A percentile compares a stretch with the other conserved stretches of the same genome.
phyloP scores from a whole-genome alignment of 2,888 invertebrate species.

The Neoitamus cyanurus region DNA sequence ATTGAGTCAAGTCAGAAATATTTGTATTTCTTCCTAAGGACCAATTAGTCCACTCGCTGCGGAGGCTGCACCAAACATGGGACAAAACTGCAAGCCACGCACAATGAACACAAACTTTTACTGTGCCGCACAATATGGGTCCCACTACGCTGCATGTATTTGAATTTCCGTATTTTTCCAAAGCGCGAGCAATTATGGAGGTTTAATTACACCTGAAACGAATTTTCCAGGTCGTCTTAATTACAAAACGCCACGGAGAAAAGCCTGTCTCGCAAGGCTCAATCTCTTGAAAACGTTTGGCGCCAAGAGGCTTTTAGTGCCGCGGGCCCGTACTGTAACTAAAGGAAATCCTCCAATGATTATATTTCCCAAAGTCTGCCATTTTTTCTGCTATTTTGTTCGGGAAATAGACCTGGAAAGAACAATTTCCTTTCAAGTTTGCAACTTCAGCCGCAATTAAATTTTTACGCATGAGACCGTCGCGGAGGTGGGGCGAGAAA shows the following conservation, averaged over 20 bases:
- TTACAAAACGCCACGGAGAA: not conserved
- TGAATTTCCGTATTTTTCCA: not conserved
- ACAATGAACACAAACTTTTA: not conserved
- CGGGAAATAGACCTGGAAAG: not conserved
- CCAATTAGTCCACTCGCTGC: not conserved
- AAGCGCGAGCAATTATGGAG: not conserved
- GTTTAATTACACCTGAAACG: not conserved
- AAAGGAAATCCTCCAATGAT: not conserved
- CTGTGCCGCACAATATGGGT: not conserved
- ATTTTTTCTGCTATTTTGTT: not conserved
- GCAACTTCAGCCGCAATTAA: conserved; percentile 44
- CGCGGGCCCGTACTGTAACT: not conserved
- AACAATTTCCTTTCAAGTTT: not conserved
- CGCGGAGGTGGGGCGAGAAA: not conserved
- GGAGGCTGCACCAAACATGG: not conserved
- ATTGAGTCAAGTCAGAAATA: not conserved
- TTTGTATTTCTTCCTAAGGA: not conserved
- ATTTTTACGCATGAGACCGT: conserved; percentile 47
- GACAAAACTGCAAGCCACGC: not conserved
- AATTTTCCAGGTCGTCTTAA: conserved; percentile 1
- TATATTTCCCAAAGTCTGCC: not conserved
- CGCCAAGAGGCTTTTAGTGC: not conserved
- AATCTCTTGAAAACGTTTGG: not conserved
- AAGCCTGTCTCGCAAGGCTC: not conserved
- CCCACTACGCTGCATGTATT: not conserved